Evolutionary conservation across 2,888 invertebrate genomes (phyloP).

Genomic region (Coenonympha arcania): DNA sequence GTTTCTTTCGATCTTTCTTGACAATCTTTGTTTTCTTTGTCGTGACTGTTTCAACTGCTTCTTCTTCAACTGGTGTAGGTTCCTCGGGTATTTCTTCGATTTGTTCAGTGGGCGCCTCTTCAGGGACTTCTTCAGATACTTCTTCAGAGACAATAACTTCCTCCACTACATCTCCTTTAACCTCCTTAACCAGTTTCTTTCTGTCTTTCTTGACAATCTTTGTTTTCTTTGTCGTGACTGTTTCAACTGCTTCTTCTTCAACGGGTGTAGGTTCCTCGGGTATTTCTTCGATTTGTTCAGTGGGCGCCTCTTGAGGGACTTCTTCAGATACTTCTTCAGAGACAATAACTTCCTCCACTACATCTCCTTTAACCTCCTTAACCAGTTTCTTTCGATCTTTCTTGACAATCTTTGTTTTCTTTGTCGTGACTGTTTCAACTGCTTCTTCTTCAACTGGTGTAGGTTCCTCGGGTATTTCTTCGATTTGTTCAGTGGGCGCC

Average conservation of each 20-base stretch:
- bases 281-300: too few species aligned
- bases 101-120: not conserved
- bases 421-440: too few species aligned
- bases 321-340: too few species aligned
- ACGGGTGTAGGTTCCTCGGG: not conserved
- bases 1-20: constrained; percentile 26
- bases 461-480: constrained; percentile 75
- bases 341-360: too few species aligned
- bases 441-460: too few species aligned
- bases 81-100: constrained; percentile 72
- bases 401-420: too few species aligned
- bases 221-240: constrained; percentile 62
- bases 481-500: constrained; percentile 19
- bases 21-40: constrained; percentile 63
- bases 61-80: constrained; percentile 66
- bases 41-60: constrained; percentile 63
- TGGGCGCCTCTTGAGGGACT: too few species aligned
- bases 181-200: constrained; percentile 38
- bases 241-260: constrained; percentile 65
- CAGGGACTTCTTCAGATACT: not conserved
- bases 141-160: not conserved
- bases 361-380: not conserved
- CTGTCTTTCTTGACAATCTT: constrained; percentile 62
- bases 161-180: constrained; percentile 26
- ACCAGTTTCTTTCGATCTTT: not conserved